Conservation (phyloP, 1,140 invertebrate species). For the Leptoteleia sp. region DNA sequence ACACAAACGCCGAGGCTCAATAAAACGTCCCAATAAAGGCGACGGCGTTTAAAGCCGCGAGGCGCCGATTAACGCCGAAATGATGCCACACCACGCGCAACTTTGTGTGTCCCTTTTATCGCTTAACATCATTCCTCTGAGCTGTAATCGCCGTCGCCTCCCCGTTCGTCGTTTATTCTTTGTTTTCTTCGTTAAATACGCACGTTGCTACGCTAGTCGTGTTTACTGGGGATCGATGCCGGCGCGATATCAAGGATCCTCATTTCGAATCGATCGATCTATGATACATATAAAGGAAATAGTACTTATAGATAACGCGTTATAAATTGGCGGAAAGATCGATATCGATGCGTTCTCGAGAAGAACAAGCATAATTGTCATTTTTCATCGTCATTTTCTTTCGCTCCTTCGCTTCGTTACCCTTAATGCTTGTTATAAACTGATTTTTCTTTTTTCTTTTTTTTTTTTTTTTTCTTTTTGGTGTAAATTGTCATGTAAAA, state of each 20-base stretch:
- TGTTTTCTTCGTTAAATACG: slow-evolving; percentile 52
- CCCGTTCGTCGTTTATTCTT: slow-evolving; percentile 29
- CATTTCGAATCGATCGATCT: slow-evolving; percentile 65
- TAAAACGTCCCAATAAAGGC: slow-evolving; percentile 61
- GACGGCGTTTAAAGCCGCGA: slow-evolving; percentile 10
- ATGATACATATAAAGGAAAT: slow-evolving; percentile 68
- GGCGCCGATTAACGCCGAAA: slow-evolving; percentile 18
- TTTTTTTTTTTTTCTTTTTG: too few species aligned
- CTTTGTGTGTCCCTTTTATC: slow-evolving; percentile 12
- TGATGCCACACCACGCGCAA: slow-evolving; percentile 43
- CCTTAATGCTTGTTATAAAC: neutral
- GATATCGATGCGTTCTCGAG: slow-evolving; percentile 66
- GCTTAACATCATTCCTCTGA: slow-evolving; percentile 6
- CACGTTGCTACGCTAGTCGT: slow-evolving; percentile 59
- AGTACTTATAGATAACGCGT: slow-evolving; percentile 68
- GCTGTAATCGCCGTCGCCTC: slow-evolving; percentile 10
- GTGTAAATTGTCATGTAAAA: too few species aligned
- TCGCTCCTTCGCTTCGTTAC: neutral
- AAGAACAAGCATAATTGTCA: slow-evolving; percentile 37
- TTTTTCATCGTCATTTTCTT: slow-evolving; percentile 14
- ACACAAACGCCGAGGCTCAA: slow-evolving; percentile 63
- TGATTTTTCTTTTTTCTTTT: neutral
- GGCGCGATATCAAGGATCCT: slow-evolving; percentile 73
- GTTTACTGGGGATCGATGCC: slow-evolving; percentile 65
- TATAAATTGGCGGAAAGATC: slow-evolving; percentile 70